Evolutionary conservation across 2,113 vertebrate species (phyloP).

Genomic region (Zootoca vivipara): DNA sequence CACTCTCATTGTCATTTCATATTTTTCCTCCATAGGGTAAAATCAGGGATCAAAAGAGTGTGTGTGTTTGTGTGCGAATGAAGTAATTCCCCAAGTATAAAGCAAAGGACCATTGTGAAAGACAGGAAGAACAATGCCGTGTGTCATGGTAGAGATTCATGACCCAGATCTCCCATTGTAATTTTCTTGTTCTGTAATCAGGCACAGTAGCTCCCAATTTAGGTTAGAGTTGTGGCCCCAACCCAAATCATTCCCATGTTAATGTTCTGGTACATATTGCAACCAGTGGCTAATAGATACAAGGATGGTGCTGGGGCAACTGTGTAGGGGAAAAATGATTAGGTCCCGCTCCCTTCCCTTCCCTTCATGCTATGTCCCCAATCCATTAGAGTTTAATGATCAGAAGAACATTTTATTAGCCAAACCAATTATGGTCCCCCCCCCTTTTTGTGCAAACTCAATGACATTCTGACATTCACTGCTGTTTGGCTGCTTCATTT

Average conservation of each 20-base stretch:
- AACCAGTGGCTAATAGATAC: neutral
- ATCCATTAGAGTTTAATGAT: no score
- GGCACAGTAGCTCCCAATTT: neutral
- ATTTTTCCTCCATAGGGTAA: no score
- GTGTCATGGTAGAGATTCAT: neutral
- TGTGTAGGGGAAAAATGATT: neutral
- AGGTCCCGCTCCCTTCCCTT: neutral
- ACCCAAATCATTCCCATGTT: neutral
- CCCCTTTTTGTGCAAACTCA: neutral
- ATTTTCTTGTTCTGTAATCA: neutral
- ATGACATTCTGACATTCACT: neutral
- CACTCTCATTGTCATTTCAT: no score
- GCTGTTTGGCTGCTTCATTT: neutral
- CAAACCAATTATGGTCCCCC: neutral
- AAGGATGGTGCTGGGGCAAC: neutral
- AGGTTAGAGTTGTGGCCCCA: neutral
- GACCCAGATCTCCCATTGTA: neutral
- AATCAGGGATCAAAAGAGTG: neutral
- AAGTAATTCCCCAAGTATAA: rapidly evolving
- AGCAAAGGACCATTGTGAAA: rapidly evolving
- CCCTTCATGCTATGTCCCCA: neutral
- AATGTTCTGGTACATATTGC: neutral
- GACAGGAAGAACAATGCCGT: neutral
- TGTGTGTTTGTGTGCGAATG: no score
- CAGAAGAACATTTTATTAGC: neutral